Percentiles rank a stretch among this genome's conserved stretches.
These are phyloP conservation scores for Sinhomidia bicolor DNA, from an alignment of 2,888 invertebrate species.

Conservation along the genomic window DNA sequence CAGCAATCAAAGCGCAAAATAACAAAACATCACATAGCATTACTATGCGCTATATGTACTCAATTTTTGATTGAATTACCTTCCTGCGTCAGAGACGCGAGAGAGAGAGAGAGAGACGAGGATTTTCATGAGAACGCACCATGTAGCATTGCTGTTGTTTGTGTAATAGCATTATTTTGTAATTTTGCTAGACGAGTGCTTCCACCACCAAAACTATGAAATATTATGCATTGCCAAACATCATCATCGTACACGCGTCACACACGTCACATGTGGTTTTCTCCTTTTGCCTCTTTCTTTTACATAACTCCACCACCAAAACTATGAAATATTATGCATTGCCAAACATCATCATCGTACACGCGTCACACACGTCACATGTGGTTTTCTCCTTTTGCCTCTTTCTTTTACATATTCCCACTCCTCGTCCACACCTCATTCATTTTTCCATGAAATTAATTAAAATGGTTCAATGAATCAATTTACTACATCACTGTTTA, in stretches of 20 bases:
- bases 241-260: background rate
- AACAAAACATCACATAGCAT: no score
- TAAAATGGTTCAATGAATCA: slow-evolving; percentile 1
- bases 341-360: background rate
- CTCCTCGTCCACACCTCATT: background rate
- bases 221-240: background rate
- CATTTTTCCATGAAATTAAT: background rate
- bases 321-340: background rate
- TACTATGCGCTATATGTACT: no score
- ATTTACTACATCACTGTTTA: background rate
- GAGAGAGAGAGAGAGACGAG: no score
- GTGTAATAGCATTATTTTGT: background rate
- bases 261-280: background rate
- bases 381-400: background rate
- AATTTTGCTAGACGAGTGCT: background rate
- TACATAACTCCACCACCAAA: background rate
- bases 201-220: background rate
- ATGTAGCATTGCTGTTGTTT: background rate
- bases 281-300: background rate
- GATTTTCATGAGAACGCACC: background rate
- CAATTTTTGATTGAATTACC: background rate
- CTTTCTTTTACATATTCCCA: background rate
- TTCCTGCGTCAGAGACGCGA: background rate
- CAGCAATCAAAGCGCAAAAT: no score
- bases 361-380: background rate